Base-by-base conservation (phyloP, 2,797 vertebrate genomes). In the Oreochromis mossambicus region DNA sequence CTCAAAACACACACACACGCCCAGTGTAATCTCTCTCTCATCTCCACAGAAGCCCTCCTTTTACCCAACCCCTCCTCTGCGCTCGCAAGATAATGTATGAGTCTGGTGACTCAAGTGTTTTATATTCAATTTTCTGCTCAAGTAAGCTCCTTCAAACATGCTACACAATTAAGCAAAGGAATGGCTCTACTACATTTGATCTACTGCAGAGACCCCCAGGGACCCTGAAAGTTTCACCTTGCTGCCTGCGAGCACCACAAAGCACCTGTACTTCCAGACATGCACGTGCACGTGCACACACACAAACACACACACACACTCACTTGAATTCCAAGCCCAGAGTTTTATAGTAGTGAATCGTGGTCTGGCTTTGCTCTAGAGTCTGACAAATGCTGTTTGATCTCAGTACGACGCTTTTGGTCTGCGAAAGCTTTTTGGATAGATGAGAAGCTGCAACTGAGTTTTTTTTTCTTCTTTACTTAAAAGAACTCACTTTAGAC, bases 61-160 rank as follows among this genome's bases (percentile, higher is more conserved):
- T 61, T 82, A 19, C 43, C 79, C 58, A n/a, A 73, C 19, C 26
- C 50, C 58, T 29, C 29, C 43, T 13, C 78, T 29, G 54, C 32
- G 43, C 58, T 86, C 26, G 6, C 80, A 89, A 80, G 58, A 87
- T 88, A 91, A 32, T 75, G 26, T 75, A 50, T 75, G 70, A 75
- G 70, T 50, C 70, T 75, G 70, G 50, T 75, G 70, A 89, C 83
- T 92, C 78, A 61, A 90, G 83, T 90, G 80, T 90, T 88, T 91
- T 81, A 85, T 87, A 87, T 89, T 89, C 58, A 89, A 91, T 92
- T 89, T 93, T 93, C 89, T 91, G 89, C 92, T 91, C 87, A 93
- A 89, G 87, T 90, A 91, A 88, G 78, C 88, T 76, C 85, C 84
- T 86, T 91, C 85, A 87, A 91, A 88, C 82, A 81, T 48, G 70